Evolutionary conservation across 2,797 vertebrate species (phyloP).

Genomic region (Avahi laniger): DNA sequence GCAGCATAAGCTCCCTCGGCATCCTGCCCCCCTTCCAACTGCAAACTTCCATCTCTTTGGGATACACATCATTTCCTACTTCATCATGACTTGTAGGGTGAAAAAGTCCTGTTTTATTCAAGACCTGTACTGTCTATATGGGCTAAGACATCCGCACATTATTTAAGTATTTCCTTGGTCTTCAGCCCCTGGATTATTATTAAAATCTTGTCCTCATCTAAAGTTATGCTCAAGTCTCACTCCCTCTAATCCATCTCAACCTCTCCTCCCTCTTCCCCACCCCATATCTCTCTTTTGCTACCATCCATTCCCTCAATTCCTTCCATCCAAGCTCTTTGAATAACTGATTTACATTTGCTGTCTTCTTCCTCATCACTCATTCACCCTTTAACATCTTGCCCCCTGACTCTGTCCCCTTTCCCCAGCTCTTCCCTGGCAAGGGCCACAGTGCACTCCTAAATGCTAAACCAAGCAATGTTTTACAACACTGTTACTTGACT

Average conservation of each 20-base stretch:
- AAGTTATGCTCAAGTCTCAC: not conserved
- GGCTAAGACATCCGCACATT: not conserved
- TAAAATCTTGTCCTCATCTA: not conserved
- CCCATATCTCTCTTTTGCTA: not conserved
- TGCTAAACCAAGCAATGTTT: not conserved
- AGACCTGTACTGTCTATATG: not conserved
- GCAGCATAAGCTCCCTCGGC: not conserved
- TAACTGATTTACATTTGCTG: not conserved
- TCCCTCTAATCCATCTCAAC: not conserved
- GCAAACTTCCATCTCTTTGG: not conserved
- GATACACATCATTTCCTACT: not conserved
- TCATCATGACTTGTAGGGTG: not conserved
- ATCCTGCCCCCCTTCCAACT: not conserved
- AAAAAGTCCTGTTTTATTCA: not conserved
- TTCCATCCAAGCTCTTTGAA: not conserved
- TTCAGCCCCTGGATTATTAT: not conserved
- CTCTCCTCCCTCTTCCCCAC: not conserved
- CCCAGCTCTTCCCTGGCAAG: not conserved
- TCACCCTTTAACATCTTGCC: not conserved
- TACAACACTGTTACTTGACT: not conserved
- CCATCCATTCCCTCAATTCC: not conserved
- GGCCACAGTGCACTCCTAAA: no score
- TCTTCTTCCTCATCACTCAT: not conserved
- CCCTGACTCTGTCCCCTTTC: not conserved
- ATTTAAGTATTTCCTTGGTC: not conserved